Conservation (phyloP, 1,140 invertebrate species). For the Hypsibius dujardini region DNA sequence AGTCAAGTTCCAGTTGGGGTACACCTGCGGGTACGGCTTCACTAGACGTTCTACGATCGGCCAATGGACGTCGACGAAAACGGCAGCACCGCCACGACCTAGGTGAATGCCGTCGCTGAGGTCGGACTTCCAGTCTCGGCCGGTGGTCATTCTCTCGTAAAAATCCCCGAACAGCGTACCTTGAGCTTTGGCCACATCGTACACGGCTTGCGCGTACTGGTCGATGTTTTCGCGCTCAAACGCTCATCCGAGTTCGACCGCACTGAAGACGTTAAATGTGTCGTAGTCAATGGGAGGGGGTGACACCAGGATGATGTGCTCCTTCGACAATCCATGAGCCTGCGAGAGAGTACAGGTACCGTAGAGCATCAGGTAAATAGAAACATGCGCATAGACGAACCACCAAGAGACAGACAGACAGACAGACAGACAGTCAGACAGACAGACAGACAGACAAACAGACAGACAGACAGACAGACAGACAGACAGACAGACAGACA, state of each 20-base stretch:
- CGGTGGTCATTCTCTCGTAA: background rate
- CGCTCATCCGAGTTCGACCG: background rate
- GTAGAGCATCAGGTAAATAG: too few species aligned
- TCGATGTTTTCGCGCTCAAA: background rate
- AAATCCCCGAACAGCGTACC: background rate
- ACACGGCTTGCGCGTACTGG: background rate
- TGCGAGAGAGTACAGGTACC: constrained; percentile 16
- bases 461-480: too few species aligned
- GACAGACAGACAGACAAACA: too few species aligned
- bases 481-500: too few species aligned
- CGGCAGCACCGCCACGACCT: background rate
- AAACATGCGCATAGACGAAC: too few species aligned
- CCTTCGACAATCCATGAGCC: constrained; percentile 28
- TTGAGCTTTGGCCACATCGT: background rate
- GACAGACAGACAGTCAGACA: too few species aligned
- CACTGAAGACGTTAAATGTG: background rate
- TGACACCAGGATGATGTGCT: constrained; percentile 31
- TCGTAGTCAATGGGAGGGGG: constrained; percentile 29
- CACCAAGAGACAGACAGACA: too few species aligned
- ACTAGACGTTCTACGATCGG: too few species aligned
- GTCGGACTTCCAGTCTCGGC: background rate
- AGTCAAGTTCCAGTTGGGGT: too few species aligned
- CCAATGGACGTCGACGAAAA: too few species aligned
- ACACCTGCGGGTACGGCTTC: too few species aligned
- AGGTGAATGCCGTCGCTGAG: background rate